Conservation (phyloP, 2,797 vertebrate species). For the Myripristis murdjan region DNA sequence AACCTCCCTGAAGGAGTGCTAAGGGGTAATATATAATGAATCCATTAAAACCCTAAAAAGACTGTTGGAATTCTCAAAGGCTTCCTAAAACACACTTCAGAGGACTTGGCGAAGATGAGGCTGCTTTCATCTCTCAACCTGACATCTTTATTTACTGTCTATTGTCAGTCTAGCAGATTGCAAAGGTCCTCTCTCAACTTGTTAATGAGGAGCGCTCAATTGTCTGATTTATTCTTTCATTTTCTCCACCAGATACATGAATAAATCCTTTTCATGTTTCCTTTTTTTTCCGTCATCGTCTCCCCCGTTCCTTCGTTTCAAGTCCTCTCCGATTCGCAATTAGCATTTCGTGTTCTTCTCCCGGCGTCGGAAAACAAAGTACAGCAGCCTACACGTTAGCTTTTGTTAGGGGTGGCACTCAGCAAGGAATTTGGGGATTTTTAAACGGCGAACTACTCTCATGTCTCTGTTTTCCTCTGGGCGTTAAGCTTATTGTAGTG, state of each 20-base stretch:
- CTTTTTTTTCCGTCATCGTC: slow-evolving; percentile 24
- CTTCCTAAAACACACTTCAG: slow-evolving; percentile 60
- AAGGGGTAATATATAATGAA: slow-evolving; percentile 55
- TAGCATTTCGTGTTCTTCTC: slow-evolving; percentile 17
- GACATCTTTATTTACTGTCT: slow-evolving; percentile 62
- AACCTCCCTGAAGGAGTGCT: slow-evolving; percentile 51
- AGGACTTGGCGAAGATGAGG: slow-evolving; percentile 36
- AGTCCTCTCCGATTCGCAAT: slow-evolving; percentile 14
- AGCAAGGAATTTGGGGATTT: not conserved
- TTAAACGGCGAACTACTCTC: not conserved
- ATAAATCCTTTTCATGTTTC: slow-evolving; percentile 59
- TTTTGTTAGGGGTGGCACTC: slow-evolving; percentile 1
- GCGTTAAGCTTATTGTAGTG: not conserved
- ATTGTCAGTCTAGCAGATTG: slow-evolving; percentile 43
- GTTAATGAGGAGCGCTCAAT: slow-evolving; percentile 60
- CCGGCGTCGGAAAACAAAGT: slow-evolving; percentile 4
- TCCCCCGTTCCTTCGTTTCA: slow-evolving; percentile 29
- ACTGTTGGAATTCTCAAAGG: slow-evolving; percentile 43
- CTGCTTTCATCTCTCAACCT: slow-evolving; percentile 68
- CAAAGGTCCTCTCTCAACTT: slow-evolving; percentile 48
- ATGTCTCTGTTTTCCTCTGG: not conserved
- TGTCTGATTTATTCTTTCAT: slow-evolving; percentile 40
- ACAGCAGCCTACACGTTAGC: not conserved
- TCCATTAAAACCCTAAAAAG: slow-evolving; percentile 67
- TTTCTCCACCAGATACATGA: slow-evolving; percentile 36